Base-by-base conservation (phyloP, 2,888 invertebrate genomes). In the Eurois occulta region DNA sequence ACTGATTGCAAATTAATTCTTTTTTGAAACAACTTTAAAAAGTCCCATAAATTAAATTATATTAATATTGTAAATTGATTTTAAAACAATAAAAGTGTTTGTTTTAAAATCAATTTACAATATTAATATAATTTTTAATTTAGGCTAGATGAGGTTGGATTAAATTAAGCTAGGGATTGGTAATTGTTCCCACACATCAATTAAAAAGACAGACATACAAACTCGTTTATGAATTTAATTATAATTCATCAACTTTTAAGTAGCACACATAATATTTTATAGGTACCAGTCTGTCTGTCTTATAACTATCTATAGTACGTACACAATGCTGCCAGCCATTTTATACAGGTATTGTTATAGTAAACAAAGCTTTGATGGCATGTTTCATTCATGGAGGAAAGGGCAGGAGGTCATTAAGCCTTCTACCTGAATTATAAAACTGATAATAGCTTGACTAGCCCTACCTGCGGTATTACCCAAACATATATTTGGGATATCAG, bases 311-410 rank as follows among this genome's bases (percentile, higher is more conserved):
- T 64, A n/a, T n/a, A 60, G n/a, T 55, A 55, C 32, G 35, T 69
- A 72, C 60, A 75, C 67, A 83, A 78, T 80, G n/a, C 71, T 0
- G 7, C 28, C 58, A 58, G 48, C 70, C 67, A 74, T 85, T 86
- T 79, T 66, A 66, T 77, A 79, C 82, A 58, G 70, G 68, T 75
- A 85, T 85, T 85, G 86, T 86, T 81, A 65, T 8, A 71, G 75
- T 73, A 74, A 80, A 86, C 80, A 83, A 86, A 79, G 80, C 68
- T 73, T 75, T 80, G 60, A 76, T 71, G 70, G 82, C 72, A 80
- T 74, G 71, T 65, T 64, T 66, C 68, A 69, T 75, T 84, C 77
- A 85, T 72, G 58, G 72, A 62, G 78, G 77, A 83, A 78, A 87
- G 83, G 81, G 72, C 75, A 80, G 74, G 62, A 83, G 75, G 72